Evolutionary conservation across 2,113 vertebrate species (phyloP).

Genomic region (Paralichthys olivaceus): DNA sequence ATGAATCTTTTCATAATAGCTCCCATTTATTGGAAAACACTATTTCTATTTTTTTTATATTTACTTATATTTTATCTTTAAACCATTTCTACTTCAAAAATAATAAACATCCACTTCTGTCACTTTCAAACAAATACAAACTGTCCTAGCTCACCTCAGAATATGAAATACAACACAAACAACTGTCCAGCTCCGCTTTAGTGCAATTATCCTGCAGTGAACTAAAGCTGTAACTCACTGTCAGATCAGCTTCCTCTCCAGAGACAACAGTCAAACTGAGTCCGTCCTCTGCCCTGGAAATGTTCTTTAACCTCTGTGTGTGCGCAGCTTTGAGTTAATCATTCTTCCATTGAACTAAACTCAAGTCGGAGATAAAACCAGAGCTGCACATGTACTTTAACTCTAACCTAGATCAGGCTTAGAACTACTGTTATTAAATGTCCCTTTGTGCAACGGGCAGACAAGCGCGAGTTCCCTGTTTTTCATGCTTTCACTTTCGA

Average conservation of each 20-base stretch:
- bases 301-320: slow-evolving; percentile 39
- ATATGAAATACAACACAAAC: not conserved
- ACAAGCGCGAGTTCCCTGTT: not conserved
- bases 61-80: too few species aligned
- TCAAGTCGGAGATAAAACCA: not conserved
- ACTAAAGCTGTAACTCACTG: slow-evolving; percentile 33
- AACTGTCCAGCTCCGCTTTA: too few species aligned
- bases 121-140: too few species aligned
- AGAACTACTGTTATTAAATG: not conserved
- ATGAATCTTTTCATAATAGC: too few species aligned
- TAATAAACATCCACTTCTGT: too few species aligned
- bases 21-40: too few species aligned
- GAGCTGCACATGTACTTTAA: not conserved
- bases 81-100: too few species aligned
- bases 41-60: too few species aligned
- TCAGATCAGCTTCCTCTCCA: slow-evolving; percentile 1
- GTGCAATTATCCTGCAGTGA: not conserved
- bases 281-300: not conserved
- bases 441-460: too few species aligned
- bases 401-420: not conserved
- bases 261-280: slow-evolving; percentile 9
- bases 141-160: too few species aligned
- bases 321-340: slow-evolving; percentile 37
- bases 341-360: slow-evolving; percentile 5
- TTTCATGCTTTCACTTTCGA: slow-evolving; percentile 15